These are phyloP conservation scores for Orestias chungarensis DNA, from an alignment of 2,797 vertebrate genomes.

Conservation along the genomic window DNA sequence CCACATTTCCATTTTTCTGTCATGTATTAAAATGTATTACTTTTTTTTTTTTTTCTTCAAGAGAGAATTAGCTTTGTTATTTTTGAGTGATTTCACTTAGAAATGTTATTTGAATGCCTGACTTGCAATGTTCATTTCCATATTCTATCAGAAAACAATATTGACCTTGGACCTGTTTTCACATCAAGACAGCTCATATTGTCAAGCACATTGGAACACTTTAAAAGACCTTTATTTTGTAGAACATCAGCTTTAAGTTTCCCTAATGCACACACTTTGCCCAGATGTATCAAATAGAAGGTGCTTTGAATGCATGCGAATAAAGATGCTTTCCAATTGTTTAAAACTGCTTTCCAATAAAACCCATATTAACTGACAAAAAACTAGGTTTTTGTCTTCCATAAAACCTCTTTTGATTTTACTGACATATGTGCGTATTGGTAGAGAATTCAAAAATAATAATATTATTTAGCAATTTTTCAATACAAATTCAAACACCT, in stretches of 20 bases:
- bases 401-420: neutral
- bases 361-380: neutral
- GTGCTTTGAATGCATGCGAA: neutral
- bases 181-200: constrained; percentile 3
- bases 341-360: neutral
- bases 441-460: neutral
- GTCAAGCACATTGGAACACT: neutral
- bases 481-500: neutral
- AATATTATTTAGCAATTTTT: neutral
- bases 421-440: neutral
- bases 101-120: constrained; percentile 34
- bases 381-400: neutral
- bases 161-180: constrained; percentile 36
- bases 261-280: neutral
- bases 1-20: neutral
- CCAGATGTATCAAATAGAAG: neutral
- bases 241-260: neutral
- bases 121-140: constrained; percentile 21
- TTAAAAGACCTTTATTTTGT: neutral
- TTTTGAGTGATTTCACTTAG: constrained; percentile 27
- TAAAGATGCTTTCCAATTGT: neutral
- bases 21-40: neutral
- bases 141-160: constrained; percentile 46
- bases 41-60: neutral
- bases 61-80: constrained; percentile 7